Conservation (phyloP, 92 coral and sea anemone species). For the Hydrozoanthus gracilis region DNA sequence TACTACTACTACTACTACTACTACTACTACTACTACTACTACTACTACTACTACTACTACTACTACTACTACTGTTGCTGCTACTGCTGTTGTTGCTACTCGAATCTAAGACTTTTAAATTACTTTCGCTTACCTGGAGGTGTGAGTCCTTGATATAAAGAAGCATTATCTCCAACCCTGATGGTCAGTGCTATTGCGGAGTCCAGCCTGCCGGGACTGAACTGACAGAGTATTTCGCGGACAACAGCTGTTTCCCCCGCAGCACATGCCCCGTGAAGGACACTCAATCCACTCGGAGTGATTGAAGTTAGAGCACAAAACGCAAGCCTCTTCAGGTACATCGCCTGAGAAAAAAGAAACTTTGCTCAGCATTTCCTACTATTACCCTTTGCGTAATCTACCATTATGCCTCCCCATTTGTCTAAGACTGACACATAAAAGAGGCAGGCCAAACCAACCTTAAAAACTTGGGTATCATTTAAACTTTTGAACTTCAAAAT, state of each 20-base stretch:
- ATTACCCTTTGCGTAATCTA: no score
- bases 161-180: conserved; percentile 21
- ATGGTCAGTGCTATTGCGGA: conserved; percentile 28
- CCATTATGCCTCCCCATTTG: no score
- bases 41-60: no score
- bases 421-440: no score
- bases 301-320: conserved; percentile 31
- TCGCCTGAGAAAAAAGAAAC: not conserved
- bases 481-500: no score
- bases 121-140: conserved; percentile 13
- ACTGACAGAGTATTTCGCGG: conserved; percentile 15
- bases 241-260: conserved; percentile 15
- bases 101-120: not conserved
- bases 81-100: no score
- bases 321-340: conserved; percentile 9
- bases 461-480: no score
- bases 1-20: no score
- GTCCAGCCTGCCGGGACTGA: conserved; percentile 28
- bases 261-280: conserved; percentile 21
- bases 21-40: no score
- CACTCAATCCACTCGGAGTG: conserved; percentile 10
- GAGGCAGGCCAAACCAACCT: no score
- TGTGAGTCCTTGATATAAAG: conserved; percentile 3
- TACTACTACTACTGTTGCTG: no score
- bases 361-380: not conserved